Percentiles rank a stretch among this genome's conserved stretches.
Conservation (phyloP, 37 sponge, comb jelly and placozoan species). For the Mnemiopsis leidyi region DNA sequence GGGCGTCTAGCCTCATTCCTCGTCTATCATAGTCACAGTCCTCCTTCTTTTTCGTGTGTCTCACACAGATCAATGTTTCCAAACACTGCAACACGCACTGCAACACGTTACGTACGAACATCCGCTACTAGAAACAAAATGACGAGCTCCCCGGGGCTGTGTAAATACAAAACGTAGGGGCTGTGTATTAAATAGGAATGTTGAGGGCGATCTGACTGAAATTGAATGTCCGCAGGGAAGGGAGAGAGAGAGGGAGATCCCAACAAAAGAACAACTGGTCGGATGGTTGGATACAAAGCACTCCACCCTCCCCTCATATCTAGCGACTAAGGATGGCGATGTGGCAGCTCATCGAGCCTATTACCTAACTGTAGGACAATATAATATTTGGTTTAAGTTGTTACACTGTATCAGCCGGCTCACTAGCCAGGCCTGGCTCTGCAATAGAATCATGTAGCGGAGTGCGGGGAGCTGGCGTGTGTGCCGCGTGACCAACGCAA, state of each 20-base stretch:
- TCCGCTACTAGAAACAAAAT: neutral
- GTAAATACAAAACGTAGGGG: neutral
- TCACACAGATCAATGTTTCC: neutral
- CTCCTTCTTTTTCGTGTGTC: neutral
- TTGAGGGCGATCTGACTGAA: too few relatives aligned
- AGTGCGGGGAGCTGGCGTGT: conserved; percentile 2
- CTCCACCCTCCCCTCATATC: neutral
- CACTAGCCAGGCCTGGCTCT: neutral
- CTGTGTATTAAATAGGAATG: too few relatives aligned
- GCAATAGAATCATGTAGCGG: conserved; percentile 33
- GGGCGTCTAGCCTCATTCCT: neutral
- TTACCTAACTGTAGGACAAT: conserved; percentile 59
- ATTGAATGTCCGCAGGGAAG: too few relatives aligned
- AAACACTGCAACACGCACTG: neutral
- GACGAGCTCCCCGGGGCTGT: too few relatives aligned
- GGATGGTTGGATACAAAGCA: neutral
- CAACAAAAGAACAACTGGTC: neutral
- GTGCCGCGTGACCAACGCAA: conserved; percentile 53
- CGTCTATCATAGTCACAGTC: neutral
- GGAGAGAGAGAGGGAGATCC: neutral
- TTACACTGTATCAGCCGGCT: conserved; percentile 51
- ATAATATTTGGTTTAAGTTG: conserved; percentile 63
- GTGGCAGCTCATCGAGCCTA: neutral
- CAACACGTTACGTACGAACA: neutral
- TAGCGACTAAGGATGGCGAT: neutral